Conservation (phyloP, 2,888 invertebrate genomes). For the Scelioninae gen. 1 region DNA sequence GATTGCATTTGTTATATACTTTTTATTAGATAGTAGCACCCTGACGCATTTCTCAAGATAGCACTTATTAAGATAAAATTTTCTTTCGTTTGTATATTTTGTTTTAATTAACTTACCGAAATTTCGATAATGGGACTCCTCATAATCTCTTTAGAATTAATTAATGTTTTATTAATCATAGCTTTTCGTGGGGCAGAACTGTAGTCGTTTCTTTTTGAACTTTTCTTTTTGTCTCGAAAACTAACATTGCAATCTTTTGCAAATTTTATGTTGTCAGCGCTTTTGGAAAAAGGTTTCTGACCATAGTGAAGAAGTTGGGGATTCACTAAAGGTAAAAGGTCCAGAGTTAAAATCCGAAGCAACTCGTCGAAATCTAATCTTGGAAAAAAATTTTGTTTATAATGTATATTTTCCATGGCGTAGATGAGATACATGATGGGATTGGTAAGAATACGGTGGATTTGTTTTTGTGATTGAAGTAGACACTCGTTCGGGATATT, state of each 20-base stretch:
- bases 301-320: conserved; percentile 62
- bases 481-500: conserved; percentile 88
- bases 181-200: conserved; percentile 54
- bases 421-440: conserved; percentile 89
- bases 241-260: conserved; percentile 24
- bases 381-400: conserved; percentile 88
- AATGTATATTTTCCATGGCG: conserved; percentile 89
- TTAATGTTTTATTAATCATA: conserved; percentile 74
- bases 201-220: conserved; percentile 69
- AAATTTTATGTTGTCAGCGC: conserved; percentile 16
- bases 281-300: conserved; percentile 4
- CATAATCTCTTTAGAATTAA: conserved; percentile 75
- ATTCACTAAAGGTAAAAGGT: conserved; percentile 82
- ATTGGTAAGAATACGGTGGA: conserved; percentile 89
- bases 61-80: not conserved
- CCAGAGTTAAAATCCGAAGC: conserved; percentile 86
- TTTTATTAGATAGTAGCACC: too few relatives aligned
- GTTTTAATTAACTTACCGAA: conserved; percentile 73
- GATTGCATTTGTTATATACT: too few relatives aligned
- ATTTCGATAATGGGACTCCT: conserved; percentile 81
- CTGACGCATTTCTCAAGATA: not conserved
- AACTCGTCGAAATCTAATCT: conserved; percentile 87
- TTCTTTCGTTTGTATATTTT: not conserved
- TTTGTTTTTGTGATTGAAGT: conserved; percentile 87
- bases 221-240: conserved; percentile 74